Conservation (phyloP, 1,140 invertebrate species). For the Bombyx mori region ASM3026992v2 NC_085117.1:14882001-14882500, state of each 20-base stretch:
- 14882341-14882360: no score
- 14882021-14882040: conserved; percentile 63
- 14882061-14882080: conserved; percentile 41
- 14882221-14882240: conserved; percentile 62
- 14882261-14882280: conserved; percentile 50
- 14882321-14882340: conserved; percentile 2
- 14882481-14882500: no score
- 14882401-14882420: no score
- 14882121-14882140: conserved; percentile 1
- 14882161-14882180: conserved; percentile 37
- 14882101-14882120: conserved; percentile 1
- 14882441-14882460: no score
- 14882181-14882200: conserved; percentile 42
- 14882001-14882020: conserved; percentile 48
- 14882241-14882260: conserved; percentile 44
- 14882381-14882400: no score
- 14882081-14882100: conserved; percentile 26
- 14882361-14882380: no score
- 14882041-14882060: conserved; percentile 54
- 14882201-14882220: conserved; percentile 60
- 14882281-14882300: conserved; percentile 27
- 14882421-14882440: no score
- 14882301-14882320: conserved; percentile 15
- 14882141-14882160: conserved; percentile 14
- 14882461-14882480: no score